Percentiles rank a stretch among this genome's conserved stretches.
Conservation (phyloP, 1,140 invertebrate species). For the Zaprionus vittiger region DNA sequence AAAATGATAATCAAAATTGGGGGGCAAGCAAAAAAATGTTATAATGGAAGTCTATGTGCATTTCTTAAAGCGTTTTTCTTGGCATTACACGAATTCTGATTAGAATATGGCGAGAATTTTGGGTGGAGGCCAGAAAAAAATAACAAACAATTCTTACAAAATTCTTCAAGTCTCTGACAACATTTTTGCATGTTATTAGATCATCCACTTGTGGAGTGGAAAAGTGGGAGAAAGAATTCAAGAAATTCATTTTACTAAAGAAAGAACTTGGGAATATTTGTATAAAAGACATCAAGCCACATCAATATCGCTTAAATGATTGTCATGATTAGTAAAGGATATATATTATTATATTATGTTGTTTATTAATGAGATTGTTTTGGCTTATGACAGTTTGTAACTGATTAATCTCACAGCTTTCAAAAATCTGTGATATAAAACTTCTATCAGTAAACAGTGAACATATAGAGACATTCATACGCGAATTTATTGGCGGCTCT, state of each 20-base stretch:
- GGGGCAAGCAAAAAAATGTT: constrained; percentile 15
- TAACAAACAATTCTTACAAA: neutral
- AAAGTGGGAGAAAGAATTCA: neutral
- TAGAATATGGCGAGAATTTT: constrained; percentile 8
- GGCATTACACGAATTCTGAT: constrained; percentile 20
- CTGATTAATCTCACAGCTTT: too few relatives aligned
- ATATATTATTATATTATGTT: too few relatives aligned
- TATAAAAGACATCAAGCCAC: too few relatives aligned
- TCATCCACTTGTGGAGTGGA: neutral
- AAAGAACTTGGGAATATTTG: neutral
- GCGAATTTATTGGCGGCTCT: too few relatives aligned
- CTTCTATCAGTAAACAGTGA: too few relatives aligned
- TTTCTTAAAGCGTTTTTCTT: constrained; percentile 14
- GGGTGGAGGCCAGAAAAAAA: neutral
- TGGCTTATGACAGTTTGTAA: too few relatives aligned
- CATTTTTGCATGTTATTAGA: constrained; percentile 6
- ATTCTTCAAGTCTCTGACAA: neutral
- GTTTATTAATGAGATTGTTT: too few relatives aligned
- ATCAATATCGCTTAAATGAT: too few relatives aligned
- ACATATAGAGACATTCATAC: too few relatives aligned
- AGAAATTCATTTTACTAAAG: neutral
- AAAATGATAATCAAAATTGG: constrained; percentile 30
- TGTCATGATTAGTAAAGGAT: too few relatives aligned
- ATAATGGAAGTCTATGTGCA: constrained; percentile 38
- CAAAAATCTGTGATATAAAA: too few relatives aligned